A percentile compares a stretch with the other conserved stretches of the same genome.
Conservation (phyloP, 2,888 invertebrate genomes). For the Tinea trinotella region DNA sequence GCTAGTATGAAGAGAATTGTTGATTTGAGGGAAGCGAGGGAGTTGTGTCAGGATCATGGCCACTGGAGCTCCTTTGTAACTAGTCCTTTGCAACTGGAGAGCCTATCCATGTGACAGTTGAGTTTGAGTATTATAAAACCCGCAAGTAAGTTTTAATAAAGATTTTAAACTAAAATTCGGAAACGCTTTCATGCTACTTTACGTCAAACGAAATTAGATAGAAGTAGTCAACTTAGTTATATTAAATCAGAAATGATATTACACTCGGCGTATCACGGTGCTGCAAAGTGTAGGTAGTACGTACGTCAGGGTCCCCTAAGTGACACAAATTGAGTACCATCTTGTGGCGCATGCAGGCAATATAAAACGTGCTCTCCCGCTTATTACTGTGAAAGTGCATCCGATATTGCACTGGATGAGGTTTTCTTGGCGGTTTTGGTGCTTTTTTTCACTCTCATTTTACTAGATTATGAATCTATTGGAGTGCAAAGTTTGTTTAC, state of each 20-base stretch:
- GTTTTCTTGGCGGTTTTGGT: slow-evolving; percentile 2
- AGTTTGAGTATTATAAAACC: not conserved
- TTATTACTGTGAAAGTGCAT: slow-evolving; percentile 38
- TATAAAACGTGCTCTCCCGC: slow-evolving; percentile 62
- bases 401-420: slow-evolving; percentile 19
- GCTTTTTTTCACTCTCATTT: not conserved
- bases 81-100: too few species aligned
- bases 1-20: too few species aligned
- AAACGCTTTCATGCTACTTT: not conserved
- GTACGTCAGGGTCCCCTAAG: slow-evolving; percentile 34
- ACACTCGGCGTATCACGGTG: slow-evolving; percentile 10
- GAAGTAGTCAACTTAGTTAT: slow-evolving; percentile 10
- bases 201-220: not conserved
- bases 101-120: too few species aligned
- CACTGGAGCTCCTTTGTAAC: too few species aligned
- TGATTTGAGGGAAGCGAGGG: too few species aligned
- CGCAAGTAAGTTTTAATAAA: not conserved
- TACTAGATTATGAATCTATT: slow-evolving; percentile 6
- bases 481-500: slow-evolving; percentile 3
- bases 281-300: slow-evolving; percentile 4
- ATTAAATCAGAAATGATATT: slow-evolving; percentile 10
- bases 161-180: not conserved
- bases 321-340: slow-evolving; percentile 63
- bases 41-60: too few species aligned
- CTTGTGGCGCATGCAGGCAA: slow-evolving; percentile 52